These are phyloP conservation scores for Siderastrea siderea DNA, from an alignment of 92 coral and sea anemone species.

Conservation along the genomic window DNA sequence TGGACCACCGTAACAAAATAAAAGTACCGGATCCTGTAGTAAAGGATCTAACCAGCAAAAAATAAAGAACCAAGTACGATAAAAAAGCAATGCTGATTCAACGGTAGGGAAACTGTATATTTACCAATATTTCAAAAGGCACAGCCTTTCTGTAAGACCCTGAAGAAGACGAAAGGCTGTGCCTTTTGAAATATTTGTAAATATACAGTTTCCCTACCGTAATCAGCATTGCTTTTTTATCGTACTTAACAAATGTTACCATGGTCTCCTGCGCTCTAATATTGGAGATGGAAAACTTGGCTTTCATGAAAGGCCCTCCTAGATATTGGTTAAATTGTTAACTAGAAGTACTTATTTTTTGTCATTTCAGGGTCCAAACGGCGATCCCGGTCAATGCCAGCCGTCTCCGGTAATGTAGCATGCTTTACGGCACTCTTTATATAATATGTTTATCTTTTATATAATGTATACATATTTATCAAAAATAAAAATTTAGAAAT, in stretches of 20 bases:
- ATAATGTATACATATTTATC: neutral
- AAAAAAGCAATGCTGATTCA: no score
- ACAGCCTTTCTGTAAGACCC: no score
- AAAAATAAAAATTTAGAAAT: neutral
- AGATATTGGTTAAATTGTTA: neutral
- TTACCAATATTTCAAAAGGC: no score
- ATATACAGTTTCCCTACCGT: no score
- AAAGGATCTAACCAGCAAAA: no score
- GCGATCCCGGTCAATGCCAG: constrained; percentile 88
- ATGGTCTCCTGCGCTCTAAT: neutral
- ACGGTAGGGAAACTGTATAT: no score
- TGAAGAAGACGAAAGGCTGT: no score
- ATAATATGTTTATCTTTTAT: neutral
- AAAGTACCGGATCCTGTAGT: no score
- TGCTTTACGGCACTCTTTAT: neutral
- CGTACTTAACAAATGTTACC: neutral
- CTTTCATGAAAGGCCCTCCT: neutral
- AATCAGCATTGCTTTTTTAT: no score
- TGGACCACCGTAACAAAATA: no score
- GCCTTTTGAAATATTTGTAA: no score
- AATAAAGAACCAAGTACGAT: no score
- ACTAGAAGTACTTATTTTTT: neutral
- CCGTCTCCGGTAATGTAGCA: constrained; percentile 80
- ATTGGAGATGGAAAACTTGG: neutral
- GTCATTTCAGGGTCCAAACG: constrained; percentile 79